Evolutionary conservation across 2,113 vertebrate species (phyloP).

Genomic region (Solea solea): DNA sequence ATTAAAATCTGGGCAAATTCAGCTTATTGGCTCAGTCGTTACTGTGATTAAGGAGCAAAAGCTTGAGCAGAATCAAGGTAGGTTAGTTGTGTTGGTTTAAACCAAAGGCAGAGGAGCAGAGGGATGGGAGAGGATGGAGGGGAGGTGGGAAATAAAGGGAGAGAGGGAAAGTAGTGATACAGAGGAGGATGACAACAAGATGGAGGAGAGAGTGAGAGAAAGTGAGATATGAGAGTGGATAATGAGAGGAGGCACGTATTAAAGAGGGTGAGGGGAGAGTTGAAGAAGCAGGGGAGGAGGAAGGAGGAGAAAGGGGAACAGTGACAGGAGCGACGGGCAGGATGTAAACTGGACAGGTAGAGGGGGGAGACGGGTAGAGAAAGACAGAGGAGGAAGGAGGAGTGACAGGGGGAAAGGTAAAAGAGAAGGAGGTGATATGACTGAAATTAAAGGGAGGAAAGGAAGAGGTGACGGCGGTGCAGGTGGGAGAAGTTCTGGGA

Average conservation of each 20-base stretch:
- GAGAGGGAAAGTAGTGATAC: background rate
- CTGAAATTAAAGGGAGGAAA: background rate
- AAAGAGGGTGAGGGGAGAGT: background rate
- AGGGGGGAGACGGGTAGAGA: slow-evolving; percentile 39
- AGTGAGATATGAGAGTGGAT: background rate
- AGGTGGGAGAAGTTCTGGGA: slow-evolving; percentile 49
- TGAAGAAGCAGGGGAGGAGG: background rate
- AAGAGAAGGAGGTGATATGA: slow-evolving; percentile 51
- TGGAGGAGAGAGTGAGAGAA: slow-evolving; percentile 30
- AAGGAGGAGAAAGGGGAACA: slow-evolving; percentile 9
- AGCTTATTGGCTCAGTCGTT: background rate
- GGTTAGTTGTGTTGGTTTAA: slow-evolving; percentile 24
- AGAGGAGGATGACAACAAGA: background rate
- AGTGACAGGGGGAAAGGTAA: slow-evolving; percentile 37
- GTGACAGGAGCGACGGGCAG: slow-evolving; percentile 55
- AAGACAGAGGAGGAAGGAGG: slow-evolving; percentile 39
- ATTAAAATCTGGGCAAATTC: background rate
- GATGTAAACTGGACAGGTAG: slow-evolving; percentile 50
- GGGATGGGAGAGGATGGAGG: slow-evolving; percentile 60
- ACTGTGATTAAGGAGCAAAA: background rate
- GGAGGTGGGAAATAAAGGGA: background rate
- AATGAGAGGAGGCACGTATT: background rate
- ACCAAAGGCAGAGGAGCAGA: slow-evolving; percentile 22
- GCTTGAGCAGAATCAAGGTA: background rate
- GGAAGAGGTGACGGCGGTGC: slow-evolving; percentile 47